These are phyloP conservation scores for Platorchestia sp. DNA, from an alignment of 1,140 invertebrate genomes.

Conservation along the genomic window DNA sequence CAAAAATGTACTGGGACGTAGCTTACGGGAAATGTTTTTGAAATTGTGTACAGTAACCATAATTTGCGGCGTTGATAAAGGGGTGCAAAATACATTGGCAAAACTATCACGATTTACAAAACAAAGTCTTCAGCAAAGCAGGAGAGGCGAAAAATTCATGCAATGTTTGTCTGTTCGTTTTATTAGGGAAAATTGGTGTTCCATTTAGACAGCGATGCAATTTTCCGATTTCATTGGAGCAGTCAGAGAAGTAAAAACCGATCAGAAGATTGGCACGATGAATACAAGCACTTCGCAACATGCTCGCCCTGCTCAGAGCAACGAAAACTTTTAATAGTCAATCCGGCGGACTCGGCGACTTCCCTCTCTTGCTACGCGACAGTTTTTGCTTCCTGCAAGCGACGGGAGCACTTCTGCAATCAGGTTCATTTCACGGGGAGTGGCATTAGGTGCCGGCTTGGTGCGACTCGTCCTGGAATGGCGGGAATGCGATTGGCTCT, in stretches of 20 bases:
- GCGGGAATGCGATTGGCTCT: not conserved
- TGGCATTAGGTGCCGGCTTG: not conserved
- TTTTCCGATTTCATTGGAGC: not conserved
- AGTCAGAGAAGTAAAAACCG: not conserved
- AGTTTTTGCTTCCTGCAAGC: not conserved
- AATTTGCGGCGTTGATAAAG: too few species aligned
- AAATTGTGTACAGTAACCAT: too few species aligned
- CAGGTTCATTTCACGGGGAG: not conserved
- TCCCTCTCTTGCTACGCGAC: not conserved
- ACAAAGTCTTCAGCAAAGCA: not conserved
- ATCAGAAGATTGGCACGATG: not conserved
- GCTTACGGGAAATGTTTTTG: too few species aligned
- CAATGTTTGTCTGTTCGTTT: not conserved
- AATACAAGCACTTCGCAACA: not conserved
- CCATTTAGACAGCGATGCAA: not conserved
- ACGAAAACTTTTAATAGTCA: not conserved
- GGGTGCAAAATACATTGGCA: not conserved
- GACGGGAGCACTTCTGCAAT: not conserved
- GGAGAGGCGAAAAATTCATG: not conserved
- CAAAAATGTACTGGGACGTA: too few species aligned
- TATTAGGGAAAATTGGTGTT: not conserved
- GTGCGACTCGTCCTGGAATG: not conserved
- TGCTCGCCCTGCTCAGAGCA: not conserved
- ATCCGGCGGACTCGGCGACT: not conserved
- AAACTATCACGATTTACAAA: not conserved